Evolutionary conservation across 2,888 invertebrate species (phyloP).

Genomic region (Heteropelma amictum): DNA sequence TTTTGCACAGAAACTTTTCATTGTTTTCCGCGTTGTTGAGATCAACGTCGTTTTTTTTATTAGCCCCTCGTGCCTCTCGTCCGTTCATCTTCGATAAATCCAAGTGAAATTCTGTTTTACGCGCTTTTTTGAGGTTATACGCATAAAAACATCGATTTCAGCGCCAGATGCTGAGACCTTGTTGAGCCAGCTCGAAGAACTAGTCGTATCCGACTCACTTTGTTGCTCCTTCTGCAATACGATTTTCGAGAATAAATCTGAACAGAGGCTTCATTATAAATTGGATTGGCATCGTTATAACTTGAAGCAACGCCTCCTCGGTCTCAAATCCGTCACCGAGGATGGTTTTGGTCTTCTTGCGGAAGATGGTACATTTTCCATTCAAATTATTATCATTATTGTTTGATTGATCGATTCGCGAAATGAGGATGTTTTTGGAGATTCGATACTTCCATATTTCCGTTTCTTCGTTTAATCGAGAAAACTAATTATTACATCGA

Average conservation of each 20-base stretch:
- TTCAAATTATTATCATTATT: no score
- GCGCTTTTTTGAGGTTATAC: background rate
- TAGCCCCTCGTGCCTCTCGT: no score
- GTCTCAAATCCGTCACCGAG: slow-evolving; percentile 80
- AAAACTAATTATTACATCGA: background rate
- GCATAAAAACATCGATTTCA: slow-evolving; percentile 22
- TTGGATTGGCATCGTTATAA: slow-evolving; percentile 93
- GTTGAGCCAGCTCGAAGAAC: slow-evolving; percentile 71
- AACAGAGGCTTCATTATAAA: slow-evolving; percentile 88
- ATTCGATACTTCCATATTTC: background rate
- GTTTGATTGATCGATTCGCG: no score
- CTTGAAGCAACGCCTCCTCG: slow-evolving; percentile 85
- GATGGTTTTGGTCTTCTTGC: slow-evolving; percentile 80
- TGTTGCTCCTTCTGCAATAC: slow-evolving; percentile 80
- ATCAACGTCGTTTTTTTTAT: no score
- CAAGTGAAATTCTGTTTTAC: background rate
- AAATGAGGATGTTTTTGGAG: no score
- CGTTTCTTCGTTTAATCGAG: no score
- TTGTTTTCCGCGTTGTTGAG: no score
- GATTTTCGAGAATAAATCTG: slow-evolving; percentile 80
- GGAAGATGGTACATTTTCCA: slow-evolving; percentile 75
- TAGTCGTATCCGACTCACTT: slow-evolving; percentile 77
- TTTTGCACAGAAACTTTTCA: no score
- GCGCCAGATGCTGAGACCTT: slow-evolving; percentile 66
- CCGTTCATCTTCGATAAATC: no score